phyloP scores from a whole-genome alignment of 2,797 vertebrate genomes.

The Amblyopsis hoosieri region DNA sequence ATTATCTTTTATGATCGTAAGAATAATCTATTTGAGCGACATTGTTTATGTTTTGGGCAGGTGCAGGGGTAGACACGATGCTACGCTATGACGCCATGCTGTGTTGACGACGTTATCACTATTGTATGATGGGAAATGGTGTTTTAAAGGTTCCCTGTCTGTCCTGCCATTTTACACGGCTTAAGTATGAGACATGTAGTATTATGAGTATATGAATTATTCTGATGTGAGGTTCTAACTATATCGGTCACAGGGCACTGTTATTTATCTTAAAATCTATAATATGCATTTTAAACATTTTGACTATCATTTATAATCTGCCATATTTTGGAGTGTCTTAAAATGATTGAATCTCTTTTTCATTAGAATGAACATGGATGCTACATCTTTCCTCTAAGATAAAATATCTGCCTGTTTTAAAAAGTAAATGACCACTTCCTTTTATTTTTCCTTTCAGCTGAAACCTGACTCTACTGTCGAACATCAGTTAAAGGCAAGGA shows the following conservation, averaged over 20 bases:
- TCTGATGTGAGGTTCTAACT: conserved; percentile 1
- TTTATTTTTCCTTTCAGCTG: conserved; percentile 50
- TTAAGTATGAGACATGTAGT: conserved; percentile 10
- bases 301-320: too few species aligned
- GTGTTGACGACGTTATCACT: conserved; percentile 44
- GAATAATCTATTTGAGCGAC: conserved; percentile 46
- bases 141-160: conserved; percentile 48
- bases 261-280: too few species aligned
- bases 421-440: conserved; percentile 23
- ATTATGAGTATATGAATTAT: background rate
- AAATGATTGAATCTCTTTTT: background rate
- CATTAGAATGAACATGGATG: background rate
- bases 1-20: background rate
- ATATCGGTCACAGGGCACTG: conserved; percentile 52
- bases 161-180: conserved; percentile 73
- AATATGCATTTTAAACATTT: too few species aligned
- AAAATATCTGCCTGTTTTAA: background rate
- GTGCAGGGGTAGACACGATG: conserved; percentile 26
- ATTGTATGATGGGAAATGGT: conserved; percentile 72
- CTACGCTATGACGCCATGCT: conserved; percentile 21
- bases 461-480: conserved; percentile 25
- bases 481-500: background rate
- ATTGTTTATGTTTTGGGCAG: conserved; percentile 60
- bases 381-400: background rate
- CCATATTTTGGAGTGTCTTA: background rate